Conservation (phyloP, 2,888 invertebrate genomes). For the Elgonia sp. region DNA sequence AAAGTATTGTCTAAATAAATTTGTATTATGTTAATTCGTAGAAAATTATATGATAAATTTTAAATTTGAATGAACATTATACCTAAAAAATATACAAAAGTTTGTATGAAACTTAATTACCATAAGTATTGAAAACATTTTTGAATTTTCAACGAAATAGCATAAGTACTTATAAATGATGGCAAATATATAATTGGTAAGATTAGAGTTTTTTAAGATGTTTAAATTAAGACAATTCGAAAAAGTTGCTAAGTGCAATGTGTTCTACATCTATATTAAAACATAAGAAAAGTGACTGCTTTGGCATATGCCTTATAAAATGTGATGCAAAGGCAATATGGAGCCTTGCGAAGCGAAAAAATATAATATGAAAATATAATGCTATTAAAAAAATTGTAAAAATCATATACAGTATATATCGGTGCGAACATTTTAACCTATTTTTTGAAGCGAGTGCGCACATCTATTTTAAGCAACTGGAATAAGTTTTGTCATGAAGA, state of each 20-base stretch:
- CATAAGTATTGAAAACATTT: no score
- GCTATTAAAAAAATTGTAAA: slow-evolving; percentile 78
- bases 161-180: not conserved
- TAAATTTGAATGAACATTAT: no score
- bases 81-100: no score
- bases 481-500: not conserved
- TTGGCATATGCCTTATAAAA: slow-evolving; percentile 82
- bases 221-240: slow-evolving; percentile 34
- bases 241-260: slow-evolving; percentile 80
- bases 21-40: no score
- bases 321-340: slow-evolving; percentile 60
- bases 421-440: slow-evolving; percentile 1
- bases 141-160: not conserved
- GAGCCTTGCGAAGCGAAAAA: slow-evolving; percentile 47
- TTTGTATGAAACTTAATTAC: no score
- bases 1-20: no score
- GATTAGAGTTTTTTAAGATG: slow-evolving; percentile 40
- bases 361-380: slow-evolving; percentile 75
- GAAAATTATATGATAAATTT: no score
- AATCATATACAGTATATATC: slow-evolving; percentile 62
- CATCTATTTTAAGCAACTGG: not conserved
- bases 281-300: slow-evolving; percentile 81
- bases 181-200: slow-evolving; percentile 38
- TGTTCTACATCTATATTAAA: slow-evolving; percentile 82
- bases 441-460: not conserved